Conservation (phyloP, 1,140 invertebrate species). For the Diorhabda carinulata region DNA sequence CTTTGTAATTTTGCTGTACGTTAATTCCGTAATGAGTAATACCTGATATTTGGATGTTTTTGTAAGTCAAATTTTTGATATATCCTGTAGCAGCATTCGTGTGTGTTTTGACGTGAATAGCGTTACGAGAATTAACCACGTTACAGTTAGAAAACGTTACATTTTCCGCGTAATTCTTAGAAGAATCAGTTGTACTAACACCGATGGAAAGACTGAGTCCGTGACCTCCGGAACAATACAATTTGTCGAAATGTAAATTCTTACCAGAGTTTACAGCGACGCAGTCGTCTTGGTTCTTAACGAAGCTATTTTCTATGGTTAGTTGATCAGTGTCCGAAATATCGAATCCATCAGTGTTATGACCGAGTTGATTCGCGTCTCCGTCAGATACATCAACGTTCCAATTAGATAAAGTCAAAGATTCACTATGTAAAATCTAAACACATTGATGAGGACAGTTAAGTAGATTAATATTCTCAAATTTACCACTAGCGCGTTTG, state of each 20-base stretch:
- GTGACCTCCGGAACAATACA: conserved; percentile 5
- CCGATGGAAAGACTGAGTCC: conserved; percentile 10
- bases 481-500: neutral
- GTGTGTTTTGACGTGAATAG: conserved; percentile 12
- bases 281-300: conserved; percentile 16
- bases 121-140: neutral
- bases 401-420: neutral
- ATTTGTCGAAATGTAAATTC: neutral
- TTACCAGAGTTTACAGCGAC: conserved; percentile 12
- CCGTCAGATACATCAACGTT: conserved; percentile 8
- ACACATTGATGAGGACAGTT: conserved; percentile 12
- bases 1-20: conserved; percentile 4
- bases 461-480: conserved; percentile 4
- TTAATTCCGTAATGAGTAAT: neutral
- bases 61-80: conserved; percentile 6
- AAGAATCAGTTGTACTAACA: neutral
- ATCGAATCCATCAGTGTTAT: conserved; percentile 14
- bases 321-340: neutral
- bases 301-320: neutral
- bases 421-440: neutral
- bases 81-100: neutral
- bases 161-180: neutral
- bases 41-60: neutral
- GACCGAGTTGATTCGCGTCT: neutral
- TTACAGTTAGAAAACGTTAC: neutral